Percentiles rank a stretch among this genome's conserved stretches.
These are phyloP conservation scores for Melipona quadrifasciata DNA, from an alignment of 1,140 invertebrate genomes.

Conservation along the genomic window DNA sequence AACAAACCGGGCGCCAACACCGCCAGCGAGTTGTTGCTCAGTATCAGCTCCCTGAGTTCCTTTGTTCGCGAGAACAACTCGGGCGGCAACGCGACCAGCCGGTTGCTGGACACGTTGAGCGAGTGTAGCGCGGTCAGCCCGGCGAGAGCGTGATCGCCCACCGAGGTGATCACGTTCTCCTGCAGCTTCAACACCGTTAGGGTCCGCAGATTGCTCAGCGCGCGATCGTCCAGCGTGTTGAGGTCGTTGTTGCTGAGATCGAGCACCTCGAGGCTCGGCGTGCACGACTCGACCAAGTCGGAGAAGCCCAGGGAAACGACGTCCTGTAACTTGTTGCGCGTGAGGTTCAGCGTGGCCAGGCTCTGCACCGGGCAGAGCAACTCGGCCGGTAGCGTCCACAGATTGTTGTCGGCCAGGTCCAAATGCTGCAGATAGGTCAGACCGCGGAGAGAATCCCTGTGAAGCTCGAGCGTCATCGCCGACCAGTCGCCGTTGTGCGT, in stretches of 20 bases:
- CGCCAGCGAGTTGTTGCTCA: conserved; percentile 91
- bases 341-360: conserved; percentile 88
- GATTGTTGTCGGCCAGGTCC: conserved; percentile 90
- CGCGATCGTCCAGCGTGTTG: conserved; percentile 85
- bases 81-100: conserved; percentile 87
- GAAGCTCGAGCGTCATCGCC: conserved; percentile 88
- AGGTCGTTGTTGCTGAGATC: conserved; percentile 90
- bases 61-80: conserved; percentile 87
- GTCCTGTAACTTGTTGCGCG: conserved; percentile 90
- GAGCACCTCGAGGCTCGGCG: conserved; percentile 85
- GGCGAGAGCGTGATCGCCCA: conserved; percentile 87
- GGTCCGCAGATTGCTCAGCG: conserved; percentile 86
- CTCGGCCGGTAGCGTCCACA: conserved; percentile 88
- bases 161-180: conserved; percentile 87
- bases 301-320: conserved; percentile 88
- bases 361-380: conserved; percentile 89
- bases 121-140: conserved; percentile 86
- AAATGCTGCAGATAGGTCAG: conserved; percentile 86
- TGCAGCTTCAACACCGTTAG: conserved; percentile 86
- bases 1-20: conserved; percentile 89
- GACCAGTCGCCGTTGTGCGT: conserved; percentile 92
- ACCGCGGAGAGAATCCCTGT: conserved; percentile 86
- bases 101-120: conserved; percentile 90
- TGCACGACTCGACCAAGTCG: conserved; percentile 84
- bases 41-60: conserved; percentile 87